These are phyloP conservation scores for Miltochrista miniata DNA, from an alignment of 2,888 invertebrate genomes.

Conservation along the genomic window DNA sequence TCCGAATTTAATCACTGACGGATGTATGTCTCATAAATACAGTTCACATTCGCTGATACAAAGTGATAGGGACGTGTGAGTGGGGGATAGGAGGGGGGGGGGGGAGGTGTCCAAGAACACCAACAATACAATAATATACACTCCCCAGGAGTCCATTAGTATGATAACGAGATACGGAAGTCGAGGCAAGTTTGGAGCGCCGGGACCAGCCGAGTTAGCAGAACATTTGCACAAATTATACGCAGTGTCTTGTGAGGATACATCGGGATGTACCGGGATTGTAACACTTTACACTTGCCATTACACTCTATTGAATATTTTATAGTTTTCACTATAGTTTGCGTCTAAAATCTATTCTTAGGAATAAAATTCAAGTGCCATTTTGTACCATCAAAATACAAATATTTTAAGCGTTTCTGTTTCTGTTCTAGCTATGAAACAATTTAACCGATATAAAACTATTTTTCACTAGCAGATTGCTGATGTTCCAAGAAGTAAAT, in stretches of 20 bases:
- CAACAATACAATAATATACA: conserved; percentile 51
- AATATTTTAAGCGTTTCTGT: too few species aligned
- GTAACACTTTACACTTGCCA: conserved; percentile 1
- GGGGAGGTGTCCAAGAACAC: conserved; percentile 19
- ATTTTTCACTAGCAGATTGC: too few species aligned
- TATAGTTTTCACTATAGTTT: too few species aligned
- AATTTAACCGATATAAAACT: too few species aligned
- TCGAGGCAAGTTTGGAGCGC: conserved; percentile 35
- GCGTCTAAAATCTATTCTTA: too few species aligned
- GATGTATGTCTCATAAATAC: neutral
- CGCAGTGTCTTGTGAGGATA: conserved; percentile 13
- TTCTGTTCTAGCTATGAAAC: too few species aligned
- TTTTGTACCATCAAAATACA: too few species aligned
- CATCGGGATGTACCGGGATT: conserved; percentile 2
- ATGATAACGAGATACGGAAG: conserved; percentile 57
- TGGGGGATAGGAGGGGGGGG: too few species aligned
- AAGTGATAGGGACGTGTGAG: conserved; percentile 17
- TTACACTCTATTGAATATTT: neutral
- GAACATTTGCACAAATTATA: conserved; percentile 35
- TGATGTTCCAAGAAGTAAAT: too few species aligned
- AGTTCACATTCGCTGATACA: neutral
- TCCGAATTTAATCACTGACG: neutral
- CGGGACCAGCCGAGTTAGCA: conserved; percentile 29
- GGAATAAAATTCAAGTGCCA: too few species aligned
- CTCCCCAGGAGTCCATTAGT: conserved; percentile 62